Base-by-base conservation (phyloP, 2,797 vertebrate species). In the Sebastes paucispinis region DNA sequence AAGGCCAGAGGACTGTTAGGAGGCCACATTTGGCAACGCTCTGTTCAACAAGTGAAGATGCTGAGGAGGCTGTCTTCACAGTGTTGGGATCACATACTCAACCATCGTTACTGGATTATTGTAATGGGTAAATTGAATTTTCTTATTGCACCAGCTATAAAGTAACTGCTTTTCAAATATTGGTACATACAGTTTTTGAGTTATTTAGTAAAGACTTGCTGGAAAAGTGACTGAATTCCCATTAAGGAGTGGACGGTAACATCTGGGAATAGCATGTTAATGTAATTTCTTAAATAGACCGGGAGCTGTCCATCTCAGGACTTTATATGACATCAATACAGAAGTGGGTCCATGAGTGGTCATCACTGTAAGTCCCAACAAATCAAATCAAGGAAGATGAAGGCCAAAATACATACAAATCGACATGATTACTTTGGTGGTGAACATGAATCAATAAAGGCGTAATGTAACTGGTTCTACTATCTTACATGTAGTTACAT, bases 1-100 rank as follows among this genome's bases (percentile, higher is more conserved):
- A 90, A 87, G 82, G 85, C 90, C 92, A 88, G 82, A 79, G 34
- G 77, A 87, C 81, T 87, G 77, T 71, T 79, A 87, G 62, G 75
- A 86, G 65, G 81, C 69, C 52, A 78, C 75, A 74, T 84, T 85
- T 91, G 79, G 89, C 86, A 81, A 69, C 59, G 58, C 70, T 77
- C 29, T 0, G 2, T 68, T 89, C 71, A 88, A 88, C 77, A 85
- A 85, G 82, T 83, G 16, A 87, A 63, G 39, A 86, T 39, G 66
- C 36, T 6, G 80, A 25, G 22, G 43, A 76, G 20, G 20, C 12
- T 67, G 11, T 66, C 27, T 58, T 50, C 62, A 29, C 32, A 69
- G 16, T 47, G 24, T 11, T 54, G 20, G 43, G n/a, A 68, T 59
- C 39, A 63, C 32, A 32, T 3, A 52, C 24, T 71, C 39, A 58